These are phyloP conservation scores for Romanogobio albipinnatus DNA, from an alignment of 2,113 vertebrate species.

Conservation along the genomic window DNA sequence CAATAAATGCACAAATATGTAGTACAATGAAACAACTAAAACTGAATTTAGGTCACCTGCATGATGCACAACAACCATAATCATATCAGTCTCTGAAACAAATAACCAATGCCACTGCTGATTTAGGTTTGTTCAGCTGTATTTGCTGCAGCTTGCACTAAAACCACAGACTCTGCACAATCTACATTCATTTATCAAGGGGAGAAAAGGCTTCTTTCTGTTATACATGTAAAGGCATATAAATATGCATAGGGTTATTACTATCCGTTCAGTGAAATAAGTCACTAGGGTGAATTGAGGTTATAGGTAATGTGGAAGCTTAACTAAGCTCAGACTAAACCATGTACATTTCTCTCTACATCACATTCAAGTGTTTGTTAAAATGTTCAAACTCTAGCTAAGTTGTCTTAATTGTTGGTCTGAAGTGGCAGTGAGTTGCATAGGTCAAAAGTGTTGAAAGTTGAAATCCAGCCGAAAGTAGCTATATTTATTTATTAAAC, in stretches of 20 bases:
- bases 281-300: neutral
- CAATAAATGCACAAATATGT: slow-evolving; percentile 2
- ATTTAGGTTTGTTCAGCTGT: neutral
- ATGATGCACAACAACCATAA: slow-evolving; percentile 16
- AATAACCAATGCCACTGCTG: slow-evolving; percentile 26
- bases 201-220: neutral
- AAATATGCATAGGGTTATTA: neutral
- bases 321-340: neutral
- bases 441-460: neutral
- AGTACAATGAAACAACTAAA: neutral
- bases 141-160: slow-evolving; percentile 20
- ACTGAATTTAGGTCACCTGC: slow-evolving; percentile 30
- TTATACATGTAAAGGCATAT: slow-evolving; percentile 4
- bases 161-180: slow-evolving; percentile 25
- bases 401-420: neutral
- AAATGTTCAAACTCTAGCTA: neutral
- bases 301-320: neutral
- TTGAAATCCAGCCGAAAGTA: neutral
- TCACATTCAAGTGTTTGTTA: neutral
- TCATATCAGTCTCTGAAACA: slow-evolving; percentile 33
- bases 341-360: neutral
- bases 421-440: neutral
- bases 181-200: slow-evolving; percentile 2
- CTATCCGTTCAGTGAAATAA: neutral
- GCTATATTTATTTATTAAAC: neutral